A percentile compares a stretch with the other conserved stretches of the same genome.
These are phyloP conservation scores for Amazona guildingii DNA, from an alignment of 2,113 vertebrate species.

Conservation along the genomic window DNA sequence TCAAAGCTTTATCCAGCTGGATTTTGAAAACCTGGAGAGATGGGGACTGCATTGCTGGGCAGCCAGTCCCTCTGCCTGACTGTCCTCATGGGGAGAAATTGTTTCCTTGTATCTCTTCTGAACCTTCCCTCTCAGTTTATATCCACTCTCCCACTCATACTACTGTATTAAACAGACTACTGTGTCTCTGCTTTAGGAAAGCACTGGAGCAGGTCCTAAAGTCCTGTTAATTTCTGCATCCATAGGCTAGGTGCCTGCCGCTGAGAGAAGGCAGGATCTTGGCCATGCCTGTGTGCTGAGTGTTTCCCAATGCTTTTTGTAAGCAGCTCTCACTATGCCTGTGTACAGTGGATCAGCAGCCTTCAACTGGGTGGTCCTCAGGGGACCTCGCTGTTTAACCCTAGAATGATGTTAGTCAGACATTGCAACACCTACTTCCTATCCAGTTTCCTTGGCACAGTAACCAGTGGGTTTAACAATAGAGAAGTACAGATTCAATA, in stretches of 20 bases:
- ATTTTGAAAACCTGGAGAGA: neutral
- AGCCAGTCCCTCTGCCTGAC: neutral
- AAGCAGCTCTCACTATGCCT: neutral
- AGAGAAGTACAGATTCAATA: neutral
- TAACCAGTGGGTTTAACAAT: neutral
- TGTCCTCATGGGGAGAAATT: rapidly evolving
- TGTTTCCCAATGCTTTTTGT: neutral
- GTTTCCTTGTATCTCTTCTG: neutral
- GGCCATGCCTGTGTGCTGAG: neutral
- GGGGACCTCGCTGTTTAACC: neutral
- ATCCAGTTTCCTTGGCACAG: neutral
- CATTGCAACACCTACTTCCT: neutral
- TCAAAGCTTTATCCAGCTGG: neutral
- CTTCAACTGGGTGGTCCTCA: neutral
- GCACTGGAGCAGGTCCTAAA: neutral
- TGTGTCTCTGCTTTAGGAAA: neutral
- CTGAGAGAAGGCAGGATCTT: neutral
- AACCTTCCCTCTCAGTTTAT: neutral
- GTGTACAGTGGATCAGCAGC: neutral
- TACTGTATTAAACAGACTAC: neutral
- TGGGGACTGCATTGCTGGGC: neutral
- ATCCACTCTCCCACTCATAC: neutral
- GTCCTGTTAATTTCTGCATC: neutral
- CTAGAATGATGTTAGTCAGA: neutral
- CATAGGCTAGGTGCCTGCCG: neutral